Percentiles rank a stretch among this genome's conserved stretches.
phyloP scores from a whole-genome alignment of 2,797 vertebrate genomes.

The Nasua narica region DNA sequence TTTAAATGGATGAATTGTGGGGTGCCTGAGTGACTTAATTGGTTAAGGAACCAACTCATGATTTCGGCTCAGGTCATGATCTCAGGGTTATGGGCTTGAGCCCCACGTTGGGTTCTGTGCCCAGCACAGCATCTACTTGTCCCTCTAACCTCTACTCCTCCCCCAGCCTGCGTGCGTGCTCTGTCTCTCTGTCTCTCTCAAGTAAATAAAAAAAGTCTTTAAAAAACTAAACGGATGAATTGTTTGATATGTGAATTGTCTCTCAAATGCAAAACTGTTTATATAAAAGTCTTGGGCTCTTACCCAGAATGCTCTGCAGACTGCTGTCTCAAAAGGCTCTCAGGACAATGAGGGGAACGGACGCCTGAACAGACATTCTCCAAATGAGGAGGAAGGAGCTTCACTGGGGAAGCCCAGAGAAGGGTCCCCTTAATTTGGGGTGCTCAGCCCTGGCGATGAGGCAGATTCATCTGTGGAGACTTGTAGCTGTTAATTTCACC shows the following conservation, averaged over 20 bases:
- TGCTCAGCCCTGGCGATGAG: background rate
- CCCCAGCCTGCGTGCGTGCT: no score
- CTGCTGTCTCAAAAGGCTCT: background rate
- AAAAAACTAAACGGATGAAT: background rate
- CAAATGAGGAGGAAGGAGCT: background rate
- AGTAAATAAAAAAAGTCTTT: no score
- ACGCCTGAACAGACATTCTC: background rate
- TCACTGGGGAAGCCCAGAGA: background rate
- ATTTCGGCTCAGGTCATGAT: no score
- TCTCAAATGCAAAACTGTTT: background rate
- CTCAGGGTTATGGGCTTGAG: no score
- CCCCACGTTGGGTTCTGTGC: no score
- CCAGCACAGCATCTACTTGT: no score
- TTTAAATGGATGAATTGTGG: background rate
- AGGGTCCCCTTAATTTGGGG: background rate
- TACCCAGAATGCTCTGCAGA: background rate
- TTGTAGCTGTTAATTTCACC: background rate
- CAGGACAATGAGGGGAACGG: background rate
- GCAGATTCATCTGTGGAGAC: background rate
- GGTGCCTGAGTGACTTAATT: no score
- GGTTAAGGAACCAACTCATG: no score
- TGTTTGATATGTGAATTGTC: background rate
- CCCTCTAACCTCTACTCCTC: no score
- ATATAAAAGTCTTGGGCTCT: background rate
- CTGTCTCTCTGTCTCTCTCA: no score